Conservation (phyloP, 2,888 invertebrate species). For the Cepaea hortensis region DNA sequence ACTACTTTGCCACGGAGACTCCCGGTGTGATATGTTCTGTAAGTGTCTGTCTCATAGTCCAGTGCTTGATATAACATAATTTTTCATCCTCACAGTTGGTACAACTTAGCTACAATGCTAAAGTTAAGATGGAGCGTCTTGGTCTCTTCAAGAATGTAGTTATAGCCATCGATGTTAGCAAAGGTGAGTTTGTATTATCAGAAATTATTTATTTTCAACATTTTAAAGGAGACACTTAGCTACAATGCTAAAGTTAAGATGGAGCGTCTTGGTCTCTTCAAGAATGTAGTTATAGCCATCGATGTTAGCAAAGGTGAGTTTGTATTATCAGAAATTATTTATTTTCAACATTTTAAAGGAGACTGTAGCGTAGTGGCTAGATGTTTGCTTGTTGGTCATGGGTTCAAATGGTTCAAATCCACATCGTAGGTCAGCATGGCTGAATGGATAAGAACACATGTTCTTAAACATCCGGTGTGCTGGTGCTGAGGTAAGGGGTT, state of each 20-base stretch:
- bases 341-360: no score
- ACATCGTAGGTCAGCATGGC: no score
- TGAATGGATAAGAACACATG: no score
- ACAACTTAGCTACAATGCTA: constrained; percentile 80
- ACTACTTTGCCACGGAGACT: no score
- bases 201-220: no score
- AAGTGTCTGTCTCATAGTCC: no score
- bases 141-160: constrained; percentile 92
- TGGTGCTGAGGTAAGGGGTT: no score
- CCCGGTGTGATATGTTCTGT: no score
- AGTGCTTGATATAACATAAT: neutral
- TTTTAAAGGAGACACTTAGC: constrained; percentile 72
- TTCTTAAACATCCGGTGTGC: no score
- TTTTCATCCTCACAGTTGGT: constrained; percentile 75
- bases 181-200: constrained; percentile 77
- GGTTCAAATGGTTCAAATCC: no score
- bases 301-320: constrained; percentile 87
- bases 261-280: constrained; percentile 91
- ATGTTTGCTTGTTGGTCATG: no score
- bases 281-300: constrained; percentile 88
- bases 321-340: neutral
- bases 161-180: constrained; percentile 91
- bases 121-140: constrained; percentile 86
- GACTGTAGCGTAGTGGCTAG: no score
- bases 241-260: constrained; percentile 85